Evolutionary conservation across 2,888 invertebrate species (phyloP).

Genomic region (Biston stratarius): DNA sequence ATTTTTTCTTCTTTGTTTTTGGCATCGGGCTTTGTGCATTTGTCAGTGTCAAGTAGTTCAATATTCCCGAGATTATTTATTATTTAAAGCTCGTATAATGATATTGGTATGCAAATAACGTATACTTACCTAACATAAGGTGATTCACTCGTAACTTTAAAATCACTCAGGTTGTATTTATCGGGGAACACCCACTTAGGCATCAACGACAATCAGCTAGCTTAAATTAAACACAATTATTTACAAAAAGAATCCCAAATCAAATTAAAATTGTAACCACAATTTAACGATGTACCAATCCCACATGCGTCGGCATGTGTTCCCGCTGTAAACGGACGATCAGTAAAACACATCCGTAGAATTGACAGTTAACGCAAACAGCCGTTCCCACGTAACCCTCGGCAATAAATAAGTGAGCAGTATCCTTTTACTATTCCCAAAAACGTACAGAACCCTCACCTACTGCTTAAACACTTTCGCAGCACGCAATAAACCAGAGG

Average conservation of each 20-base stretch:
- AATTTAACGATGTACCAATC: conserved; percentile 4
- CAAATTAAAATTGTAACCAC: not conserved
- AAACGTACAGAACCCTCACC: conserved; percentile 38
- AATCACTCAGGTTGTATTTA: no score
- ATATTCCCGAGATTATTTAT: no score
- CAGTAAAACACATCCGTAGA: conserved; percentile 16
- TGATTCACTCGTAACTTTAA: no score
- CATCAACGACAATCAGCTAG: no score
- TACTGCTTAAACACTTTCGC: conserved; percentile 41
- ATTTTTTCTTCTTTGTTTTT: no score
- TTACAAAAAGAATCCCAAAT: not conserved
- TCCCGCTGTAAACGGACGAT: conserved; percentile 2
- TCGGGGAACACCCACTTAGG: no score
- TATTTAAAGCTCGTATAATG: no score
- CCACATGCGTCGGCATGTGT: not conserved
- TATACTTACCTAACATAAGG: no score
- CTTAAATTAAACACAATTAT: no score
- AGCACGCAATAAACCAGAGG: conserved; percentile 49
- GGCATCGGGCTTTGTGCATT: no score
- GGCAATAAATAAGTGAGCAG: conserved; percentile 32
- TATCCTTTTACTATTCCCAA: conserved; percentile 33
- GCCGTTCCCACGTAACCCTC: conserved; percentile 22
- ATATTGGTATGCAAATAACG: no score
- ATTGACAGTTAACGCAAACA: conserved; percentile 30
- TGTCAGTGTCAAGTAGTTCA: no score